These are phyloP conservation scores for Plusia festucae DNA, from an alignment of 2,888 invertebrate genomes.

Conservation along the genomic window DNA sequence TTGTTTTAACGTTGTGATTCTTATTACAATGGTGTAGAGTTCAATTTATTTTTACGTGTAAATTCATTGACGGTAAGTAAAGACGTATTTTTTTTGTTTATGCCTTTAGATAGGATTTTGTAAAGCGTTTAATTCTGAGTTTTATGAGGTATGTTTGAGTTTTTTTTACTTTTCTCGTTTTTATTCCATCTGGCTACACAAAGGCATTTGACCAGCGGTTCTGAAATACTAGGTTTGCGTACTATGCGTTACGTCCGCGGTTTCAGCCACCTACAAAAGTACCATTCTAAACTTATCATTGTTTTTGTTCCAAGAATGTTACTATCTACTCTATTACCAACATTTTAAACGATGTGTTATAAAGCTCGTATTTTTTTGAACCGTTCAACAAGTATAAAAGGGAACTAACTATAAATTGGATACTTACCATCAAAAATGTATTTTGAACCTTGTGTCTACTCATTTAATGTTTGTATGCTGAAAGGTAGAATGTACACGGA, in stretches of 20 bases:
- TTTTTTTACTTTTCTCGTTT: too few relatives aligned
- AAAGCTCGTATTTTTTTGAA: too few relatives aligned
- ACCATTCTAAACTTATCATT: too few relatives aligned
- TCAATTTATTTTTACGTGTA: conserved; percentile 47
- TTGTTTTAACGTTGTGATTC: conserved; percentile 47
- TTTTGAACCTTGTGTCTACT: too few relatives aligned
- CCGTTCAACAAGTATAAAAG: too few relatives aligned
- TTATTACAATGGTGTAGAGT: conserved; percentile 57
- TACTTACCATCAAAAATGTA: too few relatives aligned
- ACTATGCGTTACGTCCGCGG: not conserved
- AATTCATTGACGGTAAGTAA: conserved; percentile 50
- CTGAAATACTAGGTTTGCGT: not conserved
- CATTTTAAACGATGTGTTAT: too few relatives aligned
- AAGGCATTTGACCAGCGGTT: conserved; percentile 14
- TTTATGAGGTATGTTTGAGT: conserved; percentile 68
- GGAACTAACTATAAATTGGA: too few relatives aligned
- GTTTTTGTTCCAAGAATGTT: too few relatives aligned
- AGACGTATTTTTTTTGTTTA: conserved; percentile 61
- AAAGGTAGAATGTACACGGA: too few relatives aligned
- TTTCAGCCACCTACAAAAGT: not conserved
- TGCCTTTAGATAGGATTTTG: conserved; percentile 70
- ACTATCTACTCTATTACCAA: too few relatives aligned
- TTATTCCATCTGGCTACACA: conserved; percentile 29
- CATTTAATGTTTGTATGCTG: too few relatives aligned
- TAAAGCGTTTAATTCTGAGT: conserved; percentile 71